Evolutionary conservation across 1,140 invertebrate species (phyloP).

Genomic region (Drosophila ananassae): DNA sequence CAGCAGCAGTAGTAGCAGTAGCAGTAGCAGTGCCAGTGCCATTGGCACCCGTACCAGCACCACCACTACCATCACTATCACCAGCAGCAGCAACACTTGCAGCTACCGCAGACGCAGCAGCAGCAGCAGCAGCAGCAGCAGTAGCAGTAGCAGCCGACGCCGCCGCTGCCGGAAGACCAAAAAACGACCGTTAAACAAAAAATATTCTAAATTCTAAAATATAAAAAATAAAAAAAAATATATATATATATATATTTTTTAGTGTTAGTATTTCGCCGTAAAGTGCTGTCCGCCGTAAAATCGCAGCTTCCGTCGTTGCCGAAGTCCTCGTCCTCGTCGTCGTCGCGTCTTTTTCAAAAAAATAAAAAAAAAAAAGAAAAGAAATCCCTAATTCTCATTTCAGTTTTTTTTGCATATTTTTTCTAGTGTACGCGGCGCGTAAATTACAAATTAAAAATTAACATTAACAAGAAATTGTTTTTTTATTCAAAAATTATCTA

Average conservation of each 20-base stretch:
- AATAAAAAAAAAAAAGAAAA: background rate
- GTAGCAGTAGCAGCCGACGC: background rate
- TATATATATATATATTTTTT: background rate
- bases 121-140: slow-evolving; percentile 11
- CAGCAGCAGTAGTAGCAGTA: slow-evolving; percentile 28
- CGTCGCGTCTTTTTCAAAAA: background rate
- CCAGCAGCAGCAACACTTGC: slow-evolving; percentile 26
- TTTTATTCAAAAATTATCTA: slow-evolving; percentile 11
- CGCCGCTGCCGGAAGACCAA: slow-evolving; percentile 39
- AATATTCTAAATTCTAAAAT: background rate
- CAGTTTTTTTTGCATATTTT: slow-evolving; percentile 32
- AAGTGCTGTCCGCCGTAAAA: slow-evolving; percentile 22
- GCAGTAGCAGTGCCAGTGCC: slow-evolving; percentile 31
- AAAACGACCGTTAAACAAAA: slow-evolving; percentile 27
- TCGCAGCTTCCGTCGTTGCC: slow-evolving; percentile 4
- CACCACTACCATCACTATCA: slow-evolving; percentile 21
- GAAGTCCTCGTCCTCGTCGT: background rate
- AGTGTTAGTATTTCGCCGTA: slow-evolving; percentile 30
- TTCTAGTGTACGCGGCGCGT: slow-evolving; percentile 35
- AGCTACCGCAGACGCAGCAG: slow-evolving; percentile 1
- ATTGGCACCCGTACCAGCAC: slow-evolving; percentile 32
- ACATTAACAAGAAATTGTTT: slow-evolving; percentile 5
- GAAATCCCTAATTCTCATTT: slow-evolving; percentile 8
- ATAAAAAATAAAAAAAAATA: slow-evolving; percentile 1
- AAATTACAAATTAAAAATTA: slow-evolving; percentile 2